Evolutionary conservation across 2,113 vertebrate genomes (phyloP).

Genomic region (Setophaga coronata): DNA sequence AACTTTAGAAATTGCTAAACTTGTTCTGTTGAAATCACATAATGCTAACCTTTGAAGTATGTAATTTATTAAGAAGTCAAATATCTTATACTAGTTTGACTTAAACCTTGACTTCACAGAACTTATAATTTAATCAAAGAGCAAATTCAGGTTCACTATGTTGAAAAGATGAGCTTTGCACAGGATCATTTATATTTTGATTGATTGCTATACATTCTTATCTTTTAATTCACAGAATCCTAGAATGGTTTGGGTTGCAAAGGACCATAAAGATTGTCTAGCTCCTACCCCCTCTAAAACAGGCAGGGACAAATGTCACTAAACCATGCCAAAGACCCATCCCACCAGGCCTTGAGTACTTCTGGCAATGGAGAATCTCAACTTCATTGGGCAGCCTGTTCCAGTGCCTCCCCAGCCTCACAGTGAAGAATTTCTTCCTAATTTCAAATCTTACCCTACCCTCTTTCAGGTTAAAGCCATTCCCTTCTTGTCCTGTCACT

Average conservation of each 20-base stretch:
- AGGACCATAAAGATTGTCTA: background rate
- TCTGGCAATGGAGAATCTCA: background rate
- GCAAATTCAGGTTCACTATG: background rate
- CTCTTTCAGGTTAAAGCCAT: background rate
- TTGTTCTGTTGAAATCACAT: background rate
- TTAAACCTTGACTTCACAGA: background rate
- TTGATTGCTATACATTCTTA: background rate
- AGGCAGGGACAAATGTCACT: background rate
- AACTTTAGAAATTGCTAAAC: background rate
- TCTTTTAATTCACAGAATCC: background rate
- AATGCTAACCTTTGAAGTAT: background rate
- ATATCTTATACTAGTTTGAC: background rate
- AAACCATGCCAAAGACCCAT: background rate
- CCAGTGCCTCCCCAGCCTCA: background rate
- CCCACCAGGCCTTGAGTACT: background rate
- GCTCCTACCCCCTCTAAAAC: rapidly evolving
- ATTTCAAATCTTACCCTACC: background rate
- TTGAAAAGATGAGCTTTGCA: background rate
- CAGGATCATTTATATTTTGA: background rate
- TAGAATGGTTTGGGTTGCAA: background rate
- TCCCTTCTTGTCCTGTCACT: background rate
- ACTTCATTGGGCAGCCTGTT: background rate
- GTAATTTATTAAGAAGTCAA: background rate
- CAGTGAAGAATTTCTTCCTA: background rate
- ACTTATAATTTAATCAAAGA: background rate